Conservation (phyloP, 2,113 vertebrate genomes). For the Mystacornis crossleyi region DNA sequence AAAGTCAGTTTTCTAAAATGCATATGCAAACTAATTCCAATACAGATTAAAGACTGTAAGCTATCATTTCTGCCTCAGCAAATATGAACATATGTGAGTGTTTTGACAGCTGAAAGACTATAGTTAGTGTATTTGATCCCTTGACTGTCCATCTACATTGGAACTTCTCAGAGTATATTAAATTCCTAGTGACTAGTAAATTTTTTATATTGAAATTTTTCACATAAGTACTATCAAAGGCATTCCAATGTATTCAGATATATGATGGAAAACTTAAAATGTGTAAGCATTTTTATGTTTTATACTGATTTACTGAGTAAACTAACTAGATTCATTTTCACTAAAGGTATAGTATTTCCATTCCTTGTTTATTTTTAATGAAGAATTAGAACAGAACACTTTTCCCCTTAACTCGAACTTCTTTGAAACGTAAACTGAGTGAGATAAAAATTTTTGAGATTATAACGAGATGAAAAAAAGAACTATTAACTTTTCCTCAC, state of each 20-base stretch:
- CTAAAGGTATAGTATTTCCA: neutral
- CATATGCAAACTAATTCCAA: conserved; percentile 40
- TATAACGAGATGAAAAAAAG: neutral
- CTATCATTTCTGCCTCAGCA: conserved; percentile 64
- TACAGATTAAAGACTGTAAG: conserved; percentile 38
- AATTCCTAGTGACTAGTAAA: neutral
- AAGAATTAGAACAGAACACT: neutral
- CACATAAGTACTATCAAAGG: neutral
- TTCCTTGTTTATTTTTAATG: neutral
- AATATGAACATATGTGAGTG: conserved; percentile 47
- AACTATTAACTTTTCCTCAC: conserved; percentile 6
- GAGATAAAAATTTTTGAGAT: neutral
- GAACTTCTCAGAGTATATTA: conserved; percentile 5
- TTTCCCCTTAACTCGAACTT: neutral
- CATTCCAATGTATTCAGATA: neutral
- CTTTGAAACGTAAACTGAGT: neutral
- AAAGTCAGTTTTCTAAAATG: conserved; percentile 44
- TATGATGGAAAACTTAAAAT: neutral
- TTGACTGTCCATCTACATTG: conserved; percentile 25
- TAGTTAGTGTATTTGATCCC: conserved; percentile 10
- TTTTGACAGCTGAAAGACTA: conserved; percentile 65
- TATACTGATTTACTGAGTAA: neutral
- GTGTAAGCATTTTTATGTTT: neutral
- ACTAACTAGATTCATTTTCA: neutral
- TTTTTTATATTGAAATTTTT: neutral